Evolutionary conservation across 2,888 invertebrate genomes (phyloP).

Genomic region (Falcaria lacertinaria): DNA sequence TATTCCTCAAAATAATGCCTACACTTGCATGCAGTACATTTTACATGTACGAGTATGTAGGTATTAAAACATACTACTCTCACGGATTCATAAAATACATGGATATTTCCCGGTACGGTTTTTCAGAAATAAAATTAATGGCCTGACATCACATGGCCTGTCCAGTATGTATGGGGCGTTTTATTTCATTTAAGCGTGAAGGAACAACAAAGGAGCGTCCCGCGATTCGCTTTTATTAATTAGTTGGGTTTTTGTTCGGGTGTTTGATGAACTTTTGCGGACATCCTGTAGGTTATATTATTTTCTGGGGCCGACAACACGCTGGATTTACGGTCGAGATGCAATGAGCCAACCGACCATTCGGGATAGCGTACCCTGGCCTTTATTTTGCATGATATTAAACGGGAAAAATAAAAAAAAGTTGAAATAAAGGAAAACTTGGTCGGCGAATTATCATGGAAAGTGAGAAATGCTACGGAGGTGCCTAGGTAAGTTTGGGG

Average conservation of each 20-base stretch:
- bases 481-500: slow-evolving; percentile 27
- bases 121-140: neutral
- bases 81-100: neutral
- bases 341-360: slow-evolving; percentile 55
- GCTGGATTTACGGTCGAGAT: slow-evolving; percentile 47
- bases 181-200: slow-evolving; percentile 1
- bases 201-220: neutral
- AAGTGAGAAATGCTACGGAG: slow-evolving; percentile 40
- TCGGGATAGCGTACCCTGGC: slow-evolving; percentile 42
- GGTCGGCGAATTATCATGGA: slow-evolving; percentile 58
- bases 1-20: too few relatives aligned
- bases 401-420: slow-evolving; percentile 56
- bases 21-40: too few relatives aligned
- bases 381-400: slow-evolving; percentile 70
- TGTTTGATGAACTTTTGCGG: slow-evolving; percentile 2
- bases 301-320: slow-evolving; percentile 22
- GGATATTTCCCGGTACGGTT: neutral
- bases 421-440: slow-evolving; percentile 57
- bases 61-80: too few relatives aligned
- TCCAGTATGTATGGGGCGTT: neutral
- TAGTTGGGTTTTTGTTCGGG: slow-evolving; percentile 2
- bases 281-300: slow-evolving; percentile 4
- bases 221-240: slow-evolving; percentile 2
- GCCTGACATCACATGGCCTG: neutral
- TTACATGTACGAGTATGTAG: too few relatives aligned